Evolutionary conservation across 2,888 invertebrate genomes (phyloP).

Genomic region (Scaptomyza polygonia): DNA sequence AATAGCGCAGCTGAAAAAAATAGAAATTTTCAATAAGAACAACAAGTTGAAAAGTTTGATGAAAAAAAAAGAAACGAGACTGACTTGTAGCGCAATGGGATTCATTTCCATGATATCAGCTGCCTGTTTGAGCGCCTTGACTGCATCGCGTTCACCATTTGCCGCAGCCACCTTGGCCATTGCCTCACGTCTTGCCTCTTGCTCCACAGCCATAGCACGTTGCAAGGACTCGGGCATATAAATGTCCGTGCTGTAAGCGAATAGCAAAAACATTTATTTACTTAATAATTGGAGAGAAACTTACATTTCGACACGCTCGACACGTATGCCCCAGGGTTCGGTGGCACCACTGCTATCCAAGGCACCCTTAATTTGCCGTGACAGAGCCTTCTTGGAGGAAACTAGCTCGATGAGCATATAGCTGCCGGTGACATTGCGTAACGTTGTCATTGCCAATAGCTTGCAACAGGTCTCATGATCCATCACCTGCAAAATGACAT

Average conservation of each 20-base stretch:
- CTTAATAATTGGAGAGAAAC: too few species aligned
- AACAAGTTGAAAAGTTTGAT: neutral
- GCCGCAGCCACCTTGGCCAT: constrained; percentile 70
- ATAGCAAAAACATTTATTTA: too few species aligned
- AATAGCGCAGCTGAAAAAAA: constrained; percentile 52
- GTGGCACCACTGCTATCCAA: constrained; percentile 90
- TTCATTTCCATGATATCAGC: constrained; percentile 67
- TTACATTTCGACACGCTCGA: constrained; percentile 97
- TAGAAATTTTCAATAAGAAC: too few species aligned
- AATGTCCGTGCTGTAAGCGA: constrained; percentile 57
- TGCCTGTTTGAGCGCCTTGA: constrained; percentile 61
- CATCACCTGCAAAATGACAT: constrained; percentile 89
- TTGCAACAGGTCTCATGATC: constrained; percentile 88
- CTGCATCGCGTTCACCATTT: constrained; percentile 67
- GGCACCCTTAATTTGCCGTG: constrained; percentile 92
- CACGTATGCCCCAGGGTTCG: constrained; percentile 95
- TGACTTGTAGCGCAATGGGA: constrained; percentile 64
- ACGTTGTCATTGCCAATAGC: constrained; percentile 91
- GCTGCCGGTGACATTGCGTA: constrained; percentile 95
- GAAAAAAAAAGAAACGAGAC: neutral
- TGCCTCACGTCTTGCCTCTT: constrained; percentile 67
- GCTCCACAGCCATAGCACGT: constrained; percentile 71
- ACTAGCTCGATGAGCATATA: constrained; percentile 94
- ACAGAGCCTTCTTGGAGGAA: constrained; percentile 95
- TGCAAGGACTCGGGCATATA: constrained; percentile 64